Evolutionary conservation across 2,888 invertebrate genomes (phyloP), one percentile per base, ranked within the genome.

Genomic region (Isoperla grammatica): DNA sequence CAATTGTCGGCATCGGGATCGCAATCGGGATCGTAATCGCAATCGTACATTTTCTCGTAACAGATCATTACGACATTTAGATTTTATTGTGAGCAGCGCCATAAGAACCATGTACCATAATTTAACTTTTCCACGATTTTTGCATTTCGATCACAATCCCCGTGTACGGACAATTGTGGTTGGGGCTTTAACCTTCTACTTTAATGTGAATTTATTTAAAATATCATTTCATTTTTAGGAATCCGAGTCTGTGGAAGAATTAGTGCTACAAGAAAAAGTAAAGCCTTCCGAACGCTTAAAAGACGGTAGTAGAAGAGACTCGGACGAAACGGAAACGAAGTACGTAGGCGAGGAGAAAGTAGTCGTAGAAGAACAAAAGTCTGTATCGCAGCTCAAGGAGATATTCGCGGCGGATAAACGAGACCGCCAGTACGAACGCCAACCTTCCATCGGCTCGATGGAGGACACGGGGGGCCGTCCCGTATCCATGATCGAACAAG

Each of bases 331-430:
- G 67, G 88, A 89, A 73, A 80, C 81, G 29, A 89, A 90, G 72
- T 89, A 89, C 71, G 86, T 86, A 0, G 88, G 88, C 0, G 89
- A 90, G 75, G 89, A 89, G 68, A 89, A 90, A 70, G 82, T 81
- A 61, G 77, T 86, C 3, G 78, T 85, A 60, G 85, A 86, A 50
- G 83, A 78, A 1, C 80, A 81, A 64, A 76, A 54, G 15, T 57
- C 64, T 19, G 64, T 62, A 9, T 60, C 64, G 8, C 60, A 61
- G 37, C 59, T 63, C 20, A 63, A 63, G 53, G 63, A 64, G 42
- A 63, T 63, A 43, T 63, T 64, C 50, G 63, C 61, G 40, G 58
- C 56, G 23, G 60, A 61, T 59, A 13, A 64, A 64, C 58, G 42
- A 46, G 17, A 56, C 50, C 6, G 20, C 22, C 49, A 65, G 48